Percentiles rank a stretch among this genome's conserved stretches.
Conservation (phyloP, 1,140 invertebrate species). For the Lepidurus arcticus region DNA sequence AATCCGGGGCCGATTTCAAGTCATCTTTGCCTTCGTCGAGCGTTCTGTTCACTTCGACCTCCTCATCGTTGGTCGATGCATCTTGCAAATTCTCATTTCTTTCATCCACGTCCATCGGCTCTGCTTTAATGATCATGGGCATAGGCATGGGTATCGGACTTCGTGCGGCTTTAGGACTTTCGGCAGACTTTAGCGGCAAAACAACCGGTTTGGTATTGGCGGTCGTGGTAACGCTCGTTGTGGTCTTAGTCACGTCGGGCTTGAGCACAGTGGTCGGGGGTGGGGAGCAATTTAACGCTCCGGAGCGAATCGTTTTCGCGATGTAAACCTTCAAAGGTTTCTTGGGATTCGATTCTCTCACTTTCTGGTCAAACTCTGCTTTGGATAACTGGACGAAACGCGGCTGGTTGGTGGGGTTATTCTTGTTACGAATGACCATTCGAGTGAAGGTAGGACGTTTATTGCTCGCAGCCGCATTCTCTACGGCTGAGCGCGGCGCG, state of each 20-base stretch:
- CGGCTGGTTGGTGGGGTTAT: background rate
- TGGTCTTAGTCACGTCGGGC: background rate
- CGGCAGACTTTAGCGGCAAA: background rate
- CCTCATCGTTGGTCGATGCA: constrained; percentile 15
- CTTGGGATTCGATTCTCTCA: background rate
- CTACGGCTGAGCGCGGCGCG: constrained; percentile 24
- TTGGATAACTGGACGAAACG: background rate
- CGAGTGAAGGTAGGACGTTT: background rate
- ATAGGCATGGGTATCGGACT: background rate
- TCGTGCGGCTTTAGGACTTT: background rate
- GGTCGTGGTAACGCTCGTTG: background rate
- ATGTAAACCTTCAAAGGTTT: constrained; percentile 16
- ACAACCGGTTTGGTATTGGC: background rate
- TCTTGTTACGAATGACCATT: constrained; percentile 1
- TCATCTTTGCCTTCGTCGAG: constrained; percentile 33
- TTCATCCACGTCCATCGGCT: constrained; percentile 29
- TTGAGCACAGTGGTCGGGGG: background rate
- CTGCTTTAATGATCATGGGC: constrained; percentile 26
- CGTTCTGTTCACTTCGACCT: constrained; percentile 29
- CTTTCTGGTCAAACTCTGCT: background rate
- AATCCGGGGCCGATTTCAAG: background rate
- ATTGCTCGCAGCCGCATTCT: background rate
- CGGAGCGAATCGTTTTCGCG: background rate
- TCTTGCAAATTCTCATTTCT: constrained; percentile 25
- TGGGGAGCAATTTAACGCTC: background rate